Evolutionary conservation across 2,113 vertebrate species (phyloP).

Genomic region (Mormoops blainvillei): DNA sequence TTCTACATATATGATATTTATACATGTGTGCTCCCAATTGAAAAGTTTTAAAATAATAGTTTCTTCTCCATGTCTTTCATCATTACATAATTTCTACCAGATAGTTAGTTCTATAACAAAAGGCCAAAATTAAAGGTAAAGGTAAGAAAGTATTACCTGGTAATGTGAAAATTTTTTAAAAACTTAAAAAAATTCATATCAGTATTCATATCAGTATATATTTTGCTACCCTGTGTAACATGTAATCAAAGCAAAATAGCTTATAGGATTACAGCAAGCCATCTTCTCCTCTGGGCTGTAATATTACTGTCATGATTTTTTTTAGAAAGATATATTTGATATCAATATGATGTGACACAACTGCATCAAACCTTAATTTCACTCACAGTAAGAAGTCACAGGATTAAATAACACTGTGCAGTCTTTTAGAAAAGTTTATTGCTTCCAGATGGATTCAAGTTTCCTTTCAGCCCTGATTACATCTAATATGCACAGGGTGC

Average conservation of each 20-base stretch:
- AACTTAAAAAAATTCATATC: too few relatives aligned
- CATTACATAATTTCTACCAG: neutral
- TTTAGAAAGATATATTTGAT: constrained; percentile 82
- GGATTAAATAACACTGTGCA: constrained; percentile 92
- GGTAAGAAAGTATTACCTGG: neutral
- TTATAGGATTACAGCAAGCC: constrained; percentile 51
- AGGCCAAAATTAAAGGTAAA: neutral
- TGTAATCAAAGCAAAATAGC: constrained; percentile 63
- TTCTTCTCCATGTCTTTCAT: neutral
- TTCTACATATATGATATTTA: neutral
- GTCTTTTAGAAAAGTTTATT: constrained; percentile 93
- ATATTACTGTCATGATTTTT: constrained; percentile 62
- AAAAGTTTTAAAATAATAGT: neutral
- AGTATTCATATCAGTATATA: too few relatives aligned
- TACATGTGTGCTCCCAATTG: neutral
- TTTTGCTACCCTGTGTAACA: neutral
- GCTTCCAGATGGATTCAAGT: constrained; percentile 91
- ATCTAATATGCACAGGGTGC: constrained; percentile 83
- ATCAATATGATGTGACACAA: constrained; percentile 88
- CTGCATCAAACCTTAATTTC: constrained; percentile 88
- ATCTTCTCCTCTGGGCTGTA: constrained; percentile 59
- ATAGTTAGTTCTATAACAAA: neutral
- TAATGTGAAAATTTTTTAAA: neutral
- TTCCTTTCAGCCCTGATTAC: constrained; percentile 85
- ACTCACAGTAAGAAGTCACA: constrained; percentile 89